Base-by-base conservation (phyloP, 1,140 invertebrate genomes). In the Caenorhabditis inopinata region DNA sequence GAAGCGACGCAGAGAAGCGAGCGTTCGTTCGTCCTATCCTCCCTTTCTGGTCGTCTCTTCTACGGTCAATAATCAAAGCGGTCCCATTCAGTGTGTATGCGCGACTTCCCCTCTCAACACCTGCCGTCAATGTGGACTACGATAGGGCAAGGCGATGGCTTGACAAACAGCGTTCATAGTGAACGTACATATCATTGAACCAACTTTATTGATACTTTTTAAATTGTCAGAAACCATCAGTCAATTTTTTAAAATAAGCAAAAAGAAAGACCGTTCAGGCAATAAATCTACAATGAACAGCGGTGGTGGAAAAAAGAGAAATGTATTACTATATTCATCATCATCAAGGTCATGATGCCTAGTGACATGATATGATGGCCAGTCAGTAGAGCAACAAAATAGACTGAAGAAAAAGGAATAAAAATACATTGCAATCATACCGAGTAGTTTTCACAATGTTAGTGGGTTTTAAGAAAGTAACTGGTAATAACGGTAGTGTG, bases 391-490 rank as follows among this genome's bases (percentile, higher is more conserved):
- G 5, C 32, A 38, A 68, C 32, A 12, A 42, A 68, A 21, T 21
- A 21, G 38, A 42, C 21, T 14, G 21, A 21, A 14, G 38, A 21
- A 42, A 51, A n/a, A 51, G 7, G 27, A 21, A 68, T 5, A 16
- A 2, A 21, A 25, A 32, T 38, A 68, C 38, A 38, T 38, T 38
- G 58, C 21, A 29, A 29, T 68, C 38, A 18, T 68, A 68, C 58
- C 58, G 58, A 68, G 32, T 68, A 38, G 58, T 68, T 68, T 68
- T 68, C 35, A 68, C 58, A 32, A 68, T 68, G 58, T 38, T 32
- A 68, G 21, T 68, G 58, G 58, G 58, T 11, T 16, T 2, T 29
- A 68, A 38, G 32, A 68, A 68, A 68, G 32, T 38, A 68, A 68
- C 16, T 23, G n/a, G 27, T 58, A 38, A 21, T 11, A 68, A 42